Evolutionary conservation across 2,888 invertebrate genomes (phyloP), one percentile per base, ranked within the genome.

Genomic region (Agonopterix alstromeriana): DNA sequence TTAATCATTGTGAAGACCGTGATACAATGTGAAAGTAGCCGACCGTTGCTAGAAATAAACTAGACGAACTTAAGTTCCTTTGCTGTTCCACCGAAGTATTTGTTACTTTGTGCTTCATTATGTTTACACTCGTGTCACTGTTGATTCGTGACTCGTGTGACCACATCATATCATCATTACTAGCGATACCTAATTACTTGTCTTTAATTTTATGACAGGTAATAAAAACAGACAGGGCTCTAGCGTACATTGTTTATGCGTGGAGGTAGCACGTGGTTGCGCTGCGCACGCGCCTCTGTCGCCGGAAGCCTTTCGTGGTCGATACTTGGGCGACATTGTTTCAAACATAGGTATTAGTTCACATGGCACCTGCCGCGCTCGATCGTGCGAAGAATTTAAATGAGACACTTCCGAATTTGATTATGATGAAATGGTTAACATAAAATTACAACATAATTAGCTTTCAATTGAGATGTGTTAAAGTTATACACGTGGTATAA

Each of bases 281-380:
- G 77, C 63, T 69, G 77, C 74, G 77, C 80, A 78, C 80, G 78
- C 80, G 81, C 78, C 74, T 77, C 80, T 77, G 79, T 78, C 80
- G 81, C 78, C 79, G 74, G 71, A 74, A 67, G 63, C 68, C 63
- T 52, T 55, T 60, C 63, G 61, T 57, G 57, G 62, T 56, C 67
- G 60, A 69, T 67, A 63, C 62, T 67, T 61, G 65, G 63, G 55
- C 67, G 69, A 72, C 72, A 72, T 72, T 74, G 70, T 73, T 68
- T 70, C 63, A 67, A 53, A 53, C 58, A 48, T 56, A 51, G 47
- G 49, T 49, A 27, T n/a, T 27, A 27, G 27, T 60, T 55, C 53
- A 52, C 73, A 71, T 73, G 50, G 54, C 74, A 75, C 77, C 76
- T 73, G 77, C 63, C 61, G 53, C 52, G 59, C 56, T 58, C 64